Conservation (phyloP, 2,113 vertebrate genomes). For the Nerophis ophidion region DNA sequence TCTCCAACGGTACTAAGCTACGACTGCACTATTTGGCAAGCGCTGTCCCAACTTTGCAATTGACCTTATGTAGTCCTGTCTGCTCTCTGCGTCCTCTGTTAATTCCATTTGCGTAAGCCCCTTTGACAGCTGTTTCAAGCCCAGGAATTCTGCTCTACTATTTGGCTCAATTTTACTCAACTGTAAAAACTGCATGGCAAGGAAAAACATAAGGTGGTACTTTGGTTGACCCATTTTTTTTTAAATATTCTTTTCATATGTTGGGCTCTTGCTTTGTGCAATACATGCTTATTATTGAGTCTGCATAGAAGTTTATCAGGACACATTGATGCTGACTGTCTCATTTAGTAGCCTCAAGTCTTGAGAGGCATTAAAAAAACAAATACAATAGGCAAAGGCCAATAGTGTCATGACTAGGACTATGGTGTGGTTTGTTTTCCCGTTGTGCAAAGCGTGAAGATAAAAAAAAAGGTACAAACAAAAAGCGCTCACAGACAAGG, state of each 20-base stretch:
- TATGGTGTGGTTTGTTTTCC: too few species aligned
- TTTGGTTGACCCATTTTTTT: neutral
- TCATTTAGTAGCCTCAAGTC: neutral
- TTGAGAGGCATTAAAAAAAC: too few species aligned
- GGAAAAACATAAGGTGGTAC: neutral
- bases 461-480: too few species aligned
- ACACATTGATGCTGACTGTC: neutral
- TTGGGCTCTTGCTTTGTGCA: neutral
- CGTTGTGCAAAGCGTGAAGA: too few species aligned
- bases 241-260: neutral
- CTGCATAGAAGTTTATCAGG: neutral
- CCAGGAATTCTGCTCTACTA: neutral
- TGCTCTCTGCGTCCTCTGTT: neutral
- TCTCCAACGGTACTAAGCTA: too few species aligned
- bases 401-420: too few species aligned
- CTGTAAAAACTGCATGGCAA: neutral
- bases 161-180: neutral
- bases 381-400: too few species aligned
- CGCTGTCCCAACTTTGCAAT: constrained; percentile 7
- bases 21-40: neutral
- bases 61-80: neutral
- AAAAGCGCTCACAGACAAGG: too few species aligned
- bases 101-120: constrained; percentile 7
- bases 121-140: constrained; percentile 2
- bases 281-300: neutral